These are phyloP conservation scores for Cirrhinus mrigala DNA, from an alignment of 2,797 vertebrate species.

Conservation along the genomic window DNA sequence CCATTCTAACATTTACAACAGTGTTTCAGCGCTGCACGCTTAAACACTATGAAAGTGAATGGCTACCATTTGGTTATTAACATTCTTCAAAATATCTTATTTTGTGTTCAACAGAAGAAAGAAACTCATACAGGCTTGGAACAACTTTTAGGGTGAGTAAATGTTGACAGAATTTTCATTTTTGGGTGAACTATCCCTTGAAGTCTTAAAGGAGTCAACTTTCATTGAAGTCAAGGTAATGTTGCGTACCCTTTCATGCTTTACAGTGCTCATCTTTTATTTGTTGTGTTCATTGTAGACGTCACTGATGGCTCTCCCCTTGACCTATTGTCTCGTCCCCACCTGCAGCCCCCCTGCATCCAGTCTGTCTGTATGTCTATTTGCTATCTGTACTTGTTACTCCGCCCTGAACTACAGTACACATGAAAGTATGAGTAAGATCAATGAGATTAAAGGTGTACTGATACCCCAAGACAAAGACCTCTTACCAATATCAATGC, in stretches of 20 bases:
- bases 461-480: not conserved
- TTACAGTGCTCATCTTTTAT: constrained; percentile 28
- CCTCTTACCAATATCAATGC: constrained; percentile 94
- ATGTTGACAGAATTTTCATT: not conserved
- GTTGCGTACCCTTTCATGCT: constrained; percentile 21
- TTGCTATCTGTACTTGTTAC: constrained; percentile 43
- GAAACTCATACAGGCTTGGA: not conserved
- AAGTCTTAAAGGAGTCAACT: not conserved
- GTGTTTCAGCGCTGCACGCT: too few species aligned
- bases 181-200: not conserved
- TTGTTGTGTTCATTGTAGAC: constrained; percentile 31
- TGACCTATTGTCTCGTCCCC: constrained; percentile 47
- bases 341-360: constrained; percentile 50
- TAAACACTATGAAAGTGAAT: not conserved
- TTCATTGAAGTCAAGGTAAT: constrained; percentile 1
- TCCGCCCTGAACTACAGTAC: constrained; percentile 28
- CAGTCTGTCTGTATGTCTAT: constrained; percentile 60
- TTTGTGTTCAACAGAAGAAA: not conserved
- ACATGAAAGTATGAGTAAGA: constrained; percentile 1
- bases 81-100: not conserved
- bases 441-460: not conserved
- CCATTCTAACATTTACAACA: too few species aligned
- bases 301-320: constrained; percentile 44
- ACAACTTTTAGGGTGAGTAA: not conserved
- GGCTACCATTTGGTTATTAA: not conserved